phyloP scores from a whole-genome alignment of 2,113 vertebrate genomes.

The Sorex araneus region DNA sequence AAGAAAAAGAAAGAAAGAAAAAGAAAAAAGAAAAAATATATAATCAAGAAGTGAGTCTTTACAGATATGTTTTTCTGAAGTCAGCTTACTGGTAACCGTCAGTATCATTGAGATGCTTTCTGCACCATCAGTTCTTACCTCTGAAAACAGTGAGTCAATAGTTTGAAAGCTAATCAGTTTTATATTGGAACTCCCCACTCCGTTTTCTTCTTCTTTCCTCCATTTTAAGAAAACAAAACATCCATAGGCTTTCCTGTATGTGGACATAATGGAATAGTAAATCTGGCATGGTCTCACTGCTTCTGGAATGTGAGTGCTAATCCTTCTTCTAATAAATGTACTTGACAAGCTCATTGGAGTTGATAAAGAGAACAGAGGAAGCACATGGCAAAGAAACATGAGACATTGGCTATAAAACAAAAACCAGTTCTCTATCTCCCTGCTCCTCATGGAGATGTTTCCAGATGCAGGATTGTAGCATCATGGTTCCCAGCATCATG shows the following conservation, averaged over 20 bases:
- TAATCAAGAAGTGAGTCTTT: neutral
- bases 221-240: neutral
- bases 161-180: neutral
- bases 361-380: neutral
- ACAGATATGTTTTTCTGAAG: neutral
- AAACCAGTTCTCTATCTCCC: too few species aligned
- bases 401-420: neutral
- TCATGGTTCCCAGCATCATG: too few species aligned
- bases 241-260: neutral
- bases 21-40: too few species aligned
- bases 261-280: neutral
- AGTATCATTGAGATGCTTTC: neutral
- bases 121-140: neutral
- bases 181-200: neutral
- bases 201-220: neutral
- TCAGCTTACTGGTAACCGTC: neutral
- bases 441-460: neutral
- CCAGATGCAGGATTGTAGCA: rapidly evolving
- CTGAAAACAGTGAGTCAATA: neutral
- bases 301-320: neutral
- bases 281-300: neutral
- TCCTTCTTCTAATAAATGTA: neutral
- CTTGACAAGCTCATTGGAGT: neutral
- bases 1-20: too few species aligned
- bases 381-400: neutral